phyloP scores from a whole-genome alignment of 2,113 vertebrate species.

The Gymnarchus niloticus region DNA sequence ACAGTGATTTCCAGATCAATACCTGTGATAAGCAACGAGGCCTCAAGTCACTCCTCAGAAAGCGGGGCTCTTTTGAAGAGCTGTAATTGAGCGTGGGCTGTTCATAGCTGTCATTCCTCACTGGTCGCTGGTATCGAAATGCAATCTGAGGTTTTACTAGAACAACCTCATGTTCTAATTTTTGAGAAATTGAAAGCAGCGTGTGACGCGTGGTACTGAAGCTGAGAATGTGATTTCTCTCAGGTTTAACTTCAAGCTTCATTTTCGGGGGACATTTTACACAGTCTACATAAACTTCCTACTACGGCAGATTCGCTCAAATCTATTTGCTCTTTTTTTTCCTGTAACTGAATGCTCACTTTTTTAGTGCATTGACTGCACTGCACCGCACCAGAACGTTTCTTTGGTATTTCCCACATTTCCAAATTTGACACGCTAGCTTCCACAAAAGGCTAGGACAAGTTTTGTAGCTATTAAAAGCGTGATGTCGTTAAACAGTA shows the following conservation, averaged over 20 bases:
- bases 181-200: neutral
- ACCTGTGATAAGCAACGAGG: slow-evolving; percentile 1
- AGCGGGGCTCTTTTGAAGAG: neutral
- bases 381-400: neutral
- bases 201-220: too few species aligned
- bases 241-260: too few species aligned
- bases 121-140: neutral
- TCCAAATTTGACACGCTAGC: neutral
- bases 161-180: neutral
- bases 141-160: neutral
- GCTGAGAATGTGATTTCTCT: too few species aligned
- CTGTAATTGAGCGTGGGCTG: neutral
- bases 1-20: slow-evolving; percentile 1
- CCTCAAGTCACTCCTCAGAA: neutral
- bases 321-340: neutral
- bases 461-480: neutral
- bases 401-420: neutral
- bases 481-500: neutral
- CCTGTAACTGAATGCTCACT: too few species aligned
- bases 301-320: neutral
- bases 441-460: neutral
- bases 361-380: neutral
- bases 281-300: neutral
- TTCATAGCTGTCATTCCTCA: neutral
- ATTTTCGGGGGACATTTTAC: too few species aligned